phyloP scores from a whole-genome alignment of 2,888 invertebrate species.

The Hybos culiciformis region DNA sequence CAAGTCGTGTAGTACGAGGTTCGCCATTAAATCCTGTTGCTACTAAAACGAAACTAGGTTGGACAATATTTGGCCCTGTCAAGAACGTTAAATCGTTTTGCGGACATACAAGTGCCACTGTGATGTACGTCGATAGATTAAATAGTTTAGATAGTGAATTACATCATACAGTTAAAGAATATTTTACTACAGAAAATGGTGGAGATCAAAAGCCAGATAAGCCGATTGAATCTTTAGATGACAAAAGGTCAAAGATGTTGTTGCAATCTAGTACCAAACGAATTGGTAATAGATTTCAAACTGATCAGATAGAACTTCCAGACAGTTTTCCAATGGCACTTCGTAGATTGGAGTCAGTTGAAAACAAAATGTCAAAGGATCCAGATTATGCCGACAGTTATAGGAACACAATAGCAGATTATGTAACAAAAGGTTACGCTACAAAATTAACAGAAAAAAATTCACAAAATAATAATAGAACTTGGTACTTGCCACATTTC shows the following conservation, averaged over 20 bases:
- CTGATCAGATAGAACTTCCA: slow-evolving; percentile 10
- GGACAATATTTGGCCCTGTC: no score
- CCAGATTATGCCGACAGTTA: slow-evolving; percentile 3
- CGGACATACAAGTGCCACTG: not conserved
- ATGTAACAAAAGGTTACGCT: not conserved
- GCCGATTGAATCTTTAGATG: not conserved
- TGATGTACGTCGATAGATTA: not conserved
- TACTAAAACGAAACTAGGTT: not conserved
- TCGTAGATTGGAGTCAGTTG: slow-evolving; percentile 7
- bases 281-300: slow-evolving; percentile 6
- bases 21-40: not conserved
- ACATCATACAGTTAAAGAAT: not conserved
- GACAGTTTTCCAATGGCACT: slow-evolving; percentile 10
- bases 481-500: slow-evolving; percentile 20
- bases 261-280: slow-evolving; percentile 5
- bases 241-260: not conserved
- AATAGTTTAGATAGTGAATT: not conserved
- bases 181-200: not conserved
- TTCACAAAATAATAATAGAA: no score
- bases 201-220: not conserved
- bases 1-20: not conserved
- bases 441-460: not conserved
- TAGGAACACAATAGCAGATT: not conserved
- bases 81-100: not conserved
- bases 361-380: slow-evolving; percentile 8